Conservation (phyloP, 2,113 vertebrate species). For the Columba livia region DNA sequence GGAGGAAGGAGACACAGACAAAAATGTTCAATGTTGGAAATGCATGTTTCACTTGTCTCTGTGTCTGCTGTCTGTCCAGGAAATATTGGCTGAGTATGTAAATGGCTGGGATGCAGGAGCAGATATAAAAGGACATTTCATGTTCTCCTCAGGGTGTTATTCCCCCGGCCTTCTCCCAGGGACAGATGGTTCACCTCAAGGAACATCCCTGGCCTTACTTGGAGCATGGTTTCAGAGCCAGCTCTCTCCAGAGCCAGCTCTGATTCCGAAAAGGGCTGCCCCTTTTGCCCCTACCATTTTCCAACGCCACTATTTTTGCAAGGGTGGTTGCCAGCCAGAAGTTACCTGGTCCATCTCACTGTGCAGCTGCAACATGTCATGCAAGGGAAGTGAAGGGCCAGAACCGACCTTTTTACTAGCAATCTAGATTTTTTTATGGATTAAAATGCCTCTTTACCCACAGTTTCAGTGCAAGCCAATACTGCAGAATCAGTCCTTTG, state of each 20-base stretch:
- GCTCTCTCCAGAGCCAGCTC: not conserved
- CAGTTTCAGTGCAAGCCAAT: not conserved
- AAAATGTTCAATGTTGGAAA: not conserved
- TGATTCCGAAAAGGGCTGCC: accelerated
- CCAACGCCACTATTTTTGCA: not conserved
- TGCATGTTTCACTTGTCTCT: not conserved
- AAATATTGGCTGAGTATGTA: not conserved
- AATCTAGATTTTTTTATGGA: not conserved
- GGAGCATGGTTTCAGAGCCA: not conserved
- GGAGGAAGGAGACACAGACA: not conserved
- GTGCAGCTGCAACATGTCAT: not conserved
- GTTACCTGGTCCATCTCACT: not conserved
- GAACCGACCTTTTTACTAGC: not conserved
- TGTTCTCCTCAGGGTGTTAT: not conserved
- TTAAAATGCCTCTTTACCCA: not conserved
- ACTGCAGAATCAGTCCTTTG: not conserved
- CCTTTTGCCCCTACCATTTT: not conserved
- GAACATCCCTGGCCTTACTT: accelerated
- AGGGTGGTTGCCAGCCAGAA: not conserved
- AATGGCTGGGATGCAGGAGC: not conserved
- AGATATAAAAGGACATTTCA: not conserved
- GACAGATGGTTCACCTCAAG: not conserved
- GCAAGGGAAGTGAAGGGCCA: not conserved
- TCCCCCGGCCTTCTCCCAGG: not conserved
- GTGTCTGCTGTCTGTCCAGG: not conserved